Conservation (phyloP, 2,888 invertebrate genomes). For the Nezara viridula region DNA sequence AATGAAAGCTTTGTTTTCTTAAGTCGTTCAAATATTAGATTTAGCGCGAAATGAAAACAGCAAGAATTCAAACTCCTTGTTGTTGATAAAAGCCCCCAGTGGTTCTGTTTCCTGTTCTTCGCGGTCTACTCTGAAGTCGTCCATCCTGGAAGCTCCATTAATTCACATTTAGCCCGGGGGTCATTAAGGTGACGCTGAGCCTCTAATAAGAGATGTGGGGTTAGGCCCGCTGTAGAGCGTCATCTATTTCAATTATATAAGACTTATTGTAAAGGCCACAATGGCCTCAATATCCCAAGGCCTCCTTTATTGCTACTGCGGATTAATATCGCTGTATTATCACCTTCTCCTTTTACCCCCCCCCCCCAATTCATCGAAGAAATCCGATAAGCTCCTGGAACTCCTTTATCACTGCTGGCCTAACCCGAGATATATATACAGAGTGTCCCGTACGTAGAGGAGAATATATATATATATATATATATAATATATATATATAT, state of each 20-base stretch:
- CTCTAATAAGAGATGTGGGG: neutral
- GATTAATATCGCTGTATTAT: neutral
- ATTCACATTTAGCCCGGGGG: neutral
- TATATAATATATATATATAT: too few relatives aligned
- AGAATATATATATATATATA: too few relatives aligned
- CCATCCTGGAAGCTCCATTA: neutral
- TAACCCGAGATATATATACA: too few relatives aligned
- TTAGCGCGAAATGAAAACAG: neutral
- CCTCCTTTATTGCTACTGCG: neutral
- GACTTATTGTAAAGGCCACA: neutral
- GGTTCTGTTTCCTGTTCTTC: neutral
- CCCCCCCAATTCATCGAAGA: constrained; percentile 5
- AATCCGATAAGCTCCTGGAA: neutral
- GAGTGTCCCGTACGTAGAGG: too few relatives aligned
- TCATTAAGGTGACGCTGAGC: neutral
- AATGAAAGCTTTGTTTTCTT: too few relatives aligned
- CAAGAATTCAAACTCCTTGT: neutral
- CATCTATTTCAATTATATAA: constrained; percentile 11
- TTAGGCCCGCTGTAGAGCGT: neutral
- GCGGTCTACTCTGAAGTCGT: neutral
- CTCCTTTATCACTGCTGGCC: neutral
- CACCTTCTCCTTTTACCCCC: neutral
- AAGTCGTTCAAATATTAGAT: neutral
- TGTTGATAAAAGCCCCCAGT: neutral
- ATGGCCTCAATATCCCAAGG: neutral